Percentiles rank a stretch among this genome's conserved stretches.
Conservation (phyloP, 1,140 invertebrate species). For the Bactericera cockerelli region DNA sequence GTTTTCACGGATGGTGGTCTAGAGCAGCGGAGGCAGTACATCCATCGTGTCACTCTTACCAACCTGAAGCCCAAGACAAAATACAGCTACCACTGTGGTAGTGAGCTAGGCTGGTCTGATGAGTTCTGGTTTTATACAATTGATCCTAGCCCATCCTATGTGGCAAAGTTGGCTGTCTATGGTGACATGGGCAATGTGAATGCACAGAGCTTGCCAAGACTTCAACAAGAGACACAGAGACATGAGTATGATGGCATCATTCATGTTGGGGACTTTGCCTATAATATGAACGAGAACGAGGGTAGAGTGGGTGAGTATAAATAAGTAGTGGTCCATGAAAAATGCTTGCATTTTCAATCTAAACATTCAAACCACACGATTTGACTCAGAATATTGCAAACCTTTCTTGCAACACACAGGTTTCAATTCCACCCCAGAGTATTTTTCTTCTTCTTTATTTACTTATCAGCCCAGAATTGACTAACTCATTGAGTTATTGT, state of each 20-base stretch:
- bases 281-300: constrained; percentile 62
- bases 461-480: too few species aligned
- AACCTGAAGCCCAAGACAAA: constrained; percentile 39
- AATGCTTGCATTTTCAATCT: too few species aligned
- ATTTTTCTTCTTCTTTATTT: too few species aligned
- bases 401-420: too few species aligned
- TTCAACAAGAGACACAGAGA: constrained; percentile 65
- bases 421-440: too few species aligned
- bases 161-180: constrained; percentile 53
- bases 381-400: too few species aligned
- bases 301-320: constrained; percentile 5
- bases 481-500: too few species aligned
- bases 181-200: constrained; percentile 87
- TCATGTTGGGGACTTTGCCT: constrained; percentile 92
- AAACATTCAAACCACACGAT: too few species aligned
- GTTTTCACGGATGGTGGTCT: constrained; percentile 67
- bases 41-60: constrained; percentile 52
- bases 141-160: constrained; percentile 48
- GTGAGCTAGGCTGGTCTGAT: constrained; percentile 59
- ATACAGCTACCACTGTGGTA: constrained; percentile 71
- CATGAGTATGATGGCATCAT: constrained; percentile 74
- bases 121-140: constrained; percentile 57
- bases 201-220: constrained; percentile 58
- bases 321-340: too few species aligned
- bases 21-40: constrained; percentile 50